Evolutionary conservation across 1,140 invertebrate species (phyloP).

Genomic region (Papilio xuthus): DNA sequence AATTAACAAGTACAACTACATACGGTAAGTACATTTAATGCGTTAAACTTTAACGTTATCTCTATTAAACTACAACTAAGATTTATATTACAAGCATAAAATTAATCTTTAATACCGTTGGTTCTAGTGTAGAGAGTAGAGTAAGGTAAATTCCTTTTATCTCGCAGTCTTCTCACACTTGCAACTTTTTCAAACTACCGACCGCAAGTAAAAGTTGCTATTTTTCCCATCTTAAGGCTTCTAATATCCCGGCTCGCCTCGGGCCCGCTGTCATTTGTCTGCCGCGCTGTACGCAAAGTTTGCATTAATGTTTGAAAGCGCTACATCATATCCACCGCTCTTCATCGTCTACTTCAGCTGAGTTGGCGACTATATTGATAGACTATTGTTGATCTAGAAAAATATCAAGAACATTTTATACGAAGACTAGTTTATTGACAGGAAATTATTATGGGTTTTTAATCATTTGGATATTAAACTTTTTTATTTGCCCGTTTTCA

Average conservation of each 20-base stretch:
- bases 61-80: neutral
- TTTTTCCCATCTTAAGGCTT: constrained; percentile 78
- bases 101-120: neutral
- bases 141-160: constrained; percentile 2
- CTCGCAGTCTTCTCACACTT: constrained; percentile 35
- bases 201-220: constrained; percentile 71
- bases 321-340: constrained; percentile 73
- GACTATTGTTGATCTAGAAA: neutral
- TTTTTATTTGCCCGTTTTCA: too few relatives aligned
- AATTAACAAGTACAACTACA: neutral
- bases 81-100: neutral
- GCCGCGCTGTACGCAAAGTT: constrained; percentile 72
- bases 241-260: constrained; percentile 73
- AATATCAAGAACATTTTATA: neutral
- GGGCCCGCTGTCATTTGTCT: constrained; percentile 76
- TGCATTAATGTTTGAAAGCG: constrained; percentile 76
- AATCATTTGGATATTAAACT: too few relatives aligned
- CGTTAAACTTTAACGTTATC: too few relatives aligned
- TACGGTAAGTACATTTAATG: too few relatives aligned
- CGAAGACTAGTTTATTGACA: neutral
- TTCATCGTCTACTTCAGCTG: constrained; percentile 62
- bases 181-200: constrained; percentile 48
- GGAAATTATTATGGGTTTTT: neutral
- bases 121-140: neutral
- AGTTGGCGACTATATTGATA: constrained; percentile 43